These are phyloP conservation scores for Anabacerthia variegaticeps DNA, from an alignment of 2,797 vertebrate genomes.

Conservation along the genomic window DNA sequence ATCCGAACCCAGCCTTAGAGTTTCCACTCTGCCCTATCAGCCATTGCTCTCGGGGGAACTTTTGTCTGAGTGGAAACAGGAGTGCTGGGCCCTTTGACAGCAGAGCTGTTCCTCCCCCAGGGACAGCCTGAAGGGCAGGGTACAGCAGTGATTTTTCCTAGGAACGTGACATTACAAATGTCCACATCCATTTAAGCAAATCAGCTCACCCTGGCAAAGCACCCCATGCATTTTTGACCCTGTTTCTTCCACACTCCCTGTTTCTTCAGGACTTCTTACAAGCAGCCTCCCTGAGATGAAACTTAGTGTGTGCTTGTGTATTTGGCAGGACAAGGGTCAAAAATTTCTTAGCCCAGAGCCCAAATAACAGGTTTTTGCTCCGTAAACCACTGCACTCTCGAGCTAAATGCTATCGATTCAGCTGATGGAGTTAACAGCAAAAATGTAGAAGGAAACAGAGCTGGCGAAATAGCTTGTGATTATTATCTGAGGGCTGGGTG, in stretches of 20 bases:
- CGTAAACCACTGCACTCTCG: accelerated
- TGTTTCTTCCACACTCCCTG: background rate
- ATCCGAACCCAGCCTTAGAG: background rate
- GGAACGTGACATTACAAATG: background rate
- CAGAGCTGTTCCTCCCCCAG: background rate
- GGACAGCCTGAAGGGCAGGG: background rate
- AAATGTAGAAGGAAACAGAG: slow-evolving; percentile 58
- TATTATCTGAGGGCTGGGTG: slow-evolving; percentile 67
- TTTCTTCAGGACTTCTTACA: background rate
- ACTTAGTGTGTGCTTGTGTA: accelerated
- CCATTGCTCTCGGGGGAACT: background rate
- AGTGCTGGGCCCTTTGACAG: background rate
- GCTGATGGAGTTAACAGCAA: slow-evolving; percentile 65
- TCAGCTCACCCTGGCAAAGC: background rate
- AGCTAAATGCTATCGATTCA: background rate
- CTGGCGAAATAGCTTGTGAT: slow-evolving; percentile 43
- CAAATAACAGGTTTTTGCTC: background rate
- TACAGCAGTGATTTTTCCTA: background rate
- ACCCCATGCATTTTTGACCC: background rate
- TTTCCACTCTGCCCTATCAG: background rate
- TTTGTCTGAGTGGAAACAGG: background rate
- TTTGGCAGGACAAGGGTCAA: background rate
- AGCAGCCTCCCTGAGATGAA: background rate
- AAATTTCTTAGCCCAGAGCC: background rate
- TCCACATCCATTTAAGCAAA: background rate